A percentile compares a stretch with the other conserved stretches of the same genome.
phyloP scores from a whole-genome alignment of 2,113 vertebrate species.

The Cranoglanis bouderius region DNA sequence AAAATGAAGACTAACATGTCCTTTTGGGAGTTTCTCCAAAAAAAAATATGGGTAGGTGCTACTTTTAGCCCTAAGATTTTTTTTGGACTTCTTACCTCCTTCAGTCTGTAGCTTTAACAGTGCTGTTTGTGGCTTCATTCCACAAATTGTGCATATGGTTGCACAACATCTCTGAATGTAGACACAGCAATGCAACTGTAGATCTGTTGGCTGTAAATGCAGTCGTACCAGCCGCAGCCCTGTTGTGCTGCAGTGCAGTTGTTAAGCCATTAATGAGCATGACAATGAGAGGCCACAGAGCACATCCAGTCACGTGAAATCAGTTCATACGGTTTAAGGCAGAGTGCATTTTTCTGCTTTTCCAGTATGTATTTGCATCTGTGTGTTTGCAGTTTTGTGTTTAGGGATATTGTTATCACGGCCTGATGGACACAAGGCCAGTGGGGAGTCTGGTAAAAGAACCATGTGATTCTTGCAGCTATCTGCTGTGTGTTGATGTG shows the following conservation, averaged over 20 bases:
- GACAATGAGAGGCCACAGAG: slow-evolving; percentile 6
- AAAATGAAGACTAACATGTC: neutral
- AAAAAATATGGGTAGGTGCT: neutral
- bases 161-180: neutral
- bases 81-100: neutral
- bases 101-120: neutral
- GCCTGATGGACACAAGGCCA: neutral
- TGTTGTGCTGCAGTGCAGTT: slow-evolving; percentile 11
- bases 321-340: slow-evolving; percentile 10
- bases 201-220: slow-evolving; percentile 17
- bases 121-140: neutral
- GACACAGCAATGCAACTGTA: slow-evolving; percentile 2
- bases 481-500: neutral
- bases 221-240: slow-evolving; percentile 1
- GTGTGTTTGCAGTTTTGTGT: slow-evolving; percentile 2
- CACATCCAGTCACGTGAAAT: slow-evolving; percentile 11
- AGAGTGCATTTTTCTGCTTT: slow-evolving; percentile 15
- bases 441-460: neutral
- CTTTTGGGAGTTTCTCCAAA: neutral
- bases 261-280: slow-evolving; percentile 18
- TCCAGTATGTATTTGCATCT: neutral
- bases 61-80: neutral
- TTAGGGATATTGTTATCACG: neutral
- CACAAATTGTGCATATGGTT: neutral
- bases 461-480: neutral